Conservation (phyloP, 1,140 invertebrate species). For the Drosophila bocki region DNA sequence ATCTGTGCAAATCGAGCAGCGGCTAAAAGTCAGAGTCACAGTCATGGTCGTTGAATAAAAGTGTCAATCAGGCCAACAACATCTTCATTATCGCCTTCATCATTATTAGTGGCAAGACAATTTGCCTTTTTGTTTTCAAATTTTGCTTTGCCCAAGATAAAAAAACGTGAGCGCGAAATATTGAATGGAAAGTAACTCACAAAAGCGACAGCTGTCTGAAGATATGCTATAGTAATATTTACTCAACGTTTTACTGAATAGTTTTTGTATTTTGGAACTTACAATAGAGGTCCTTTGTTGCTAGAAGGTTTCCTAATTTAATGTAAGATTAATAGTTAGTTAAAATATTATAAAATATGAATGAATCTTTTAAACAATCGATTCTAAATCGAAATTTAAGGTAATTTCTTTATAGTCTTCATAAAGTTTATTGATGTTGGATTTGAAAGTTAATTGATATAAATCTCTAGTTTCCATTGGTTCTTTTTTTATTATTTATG, state of each 20-base stretch:
- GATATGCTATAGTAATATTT: conserved; percentile 21
- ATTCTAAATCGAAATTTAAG: too few species aligned
- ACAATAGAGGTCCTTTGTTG: not conserved
- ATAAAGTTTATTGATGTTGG: not conserved
- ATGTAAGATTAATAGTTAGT: not conserved
- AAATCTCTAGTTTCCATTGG: not conserved
- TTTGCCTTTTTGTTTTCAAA: conserved; percentile 55
- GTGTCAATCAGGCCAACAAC: conserved; percentile 70
- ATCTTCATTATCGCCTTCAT: conserved; percentile 54
- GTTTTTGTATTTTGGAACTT: not conserved
- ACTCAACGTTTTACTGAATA: conserved; percentile 23
- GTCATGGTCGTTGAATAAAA: conserved; percentile 80
- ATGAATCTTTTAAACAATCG: not conserved
- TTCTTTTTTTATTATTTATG: not conserved
- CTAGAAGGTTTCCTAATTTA: not conserved
- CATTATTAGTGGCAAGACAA: conserved; percentile 52
- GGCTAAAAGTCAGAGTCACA: conserved; percentile 51
- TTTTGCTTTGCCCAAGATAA: conserved; percentile 23
- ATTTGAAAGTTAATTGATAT: not conserved
- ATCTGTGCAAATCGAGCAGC: conserved; percentile 38
- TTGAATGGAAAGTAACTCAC: conserved; percentile 69
- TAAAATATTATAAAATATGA: not conserved
- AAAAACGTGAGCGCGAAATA: conserved; percentile 27
- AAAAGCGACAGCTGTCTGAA: conserved; percentile 38
- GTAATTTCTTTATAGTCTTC: not conserved